Conservation (phyloP, 1,140 invertebrate genomes). For the Muscidifurax raptorellus region DNA sequence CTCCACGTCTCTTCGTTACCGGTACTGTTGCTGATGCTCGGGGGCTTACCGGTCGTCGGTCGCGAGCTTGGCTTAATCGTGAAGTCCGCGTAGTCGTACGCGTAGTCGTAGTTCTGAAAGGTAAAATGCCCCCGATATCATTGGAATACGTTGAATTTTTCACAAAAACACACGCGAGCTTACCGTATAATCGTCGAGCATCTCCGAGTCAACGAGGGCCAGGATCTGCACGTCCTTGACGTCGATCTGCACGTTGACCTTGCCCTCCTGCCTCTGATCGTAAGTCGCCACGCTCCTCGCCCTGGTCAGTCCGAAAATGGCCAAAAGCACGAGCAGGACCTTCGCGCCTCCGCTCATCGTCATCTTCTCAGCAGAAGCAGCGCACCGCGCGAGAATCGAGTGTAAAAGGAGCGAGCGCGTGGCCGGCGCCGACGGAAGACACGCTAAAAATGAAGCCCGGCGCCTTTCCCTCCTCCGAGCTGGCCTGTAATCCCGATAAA, state of each 20-base stretch:
- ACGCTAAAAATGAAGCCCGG: constrained; percentile 35
- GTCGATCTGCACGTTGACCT: constrained; percentile 86
- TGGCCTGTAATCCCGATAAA: constrained; percentile 4
- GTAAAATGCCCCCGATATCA: not conserved
- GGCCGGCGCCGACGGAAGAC: constrained; percentile 24
- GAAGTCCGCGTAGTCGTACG: constrained; percentile 75
- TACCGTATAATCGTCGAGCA: constrained; percentile 76
- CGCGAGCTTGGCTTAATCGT: constrained; percentile 67
- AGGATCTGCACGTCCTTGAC: constrained; percentile 86
- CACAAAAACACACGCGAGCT: constrained; percentile 41
- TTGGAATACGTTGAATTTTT: too few relatives aligned
- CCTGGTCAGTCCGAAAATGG: not conserved
- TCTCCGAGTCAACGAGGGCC: constrained; percentile 78
- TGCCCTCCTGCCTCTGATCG: constrained; percentile 85
- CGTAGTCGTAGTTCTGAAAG: constrained; percentile 72
- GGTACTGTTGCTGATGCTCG: not conserved
- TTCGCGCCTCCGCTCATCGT: constrained; percentile 52
- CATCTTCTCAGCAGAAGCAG: not conserved
- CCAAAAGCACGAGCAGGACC: not conserved
- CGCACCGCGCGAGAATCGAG: not conserved
- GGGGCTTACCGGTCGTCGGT: constrained; percentile 16
- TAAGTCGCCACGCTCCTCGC: constrained; percentile 66
- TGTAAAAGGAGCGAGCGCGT: not conserved
- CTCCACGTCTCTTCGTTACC: not conserved
- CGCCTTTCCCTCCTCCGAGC: not conserved